Evolutionary conservation across 2,797 vertebrate species (phyloP).

Genomic region (Sylvilagus floridanus): DNA sequence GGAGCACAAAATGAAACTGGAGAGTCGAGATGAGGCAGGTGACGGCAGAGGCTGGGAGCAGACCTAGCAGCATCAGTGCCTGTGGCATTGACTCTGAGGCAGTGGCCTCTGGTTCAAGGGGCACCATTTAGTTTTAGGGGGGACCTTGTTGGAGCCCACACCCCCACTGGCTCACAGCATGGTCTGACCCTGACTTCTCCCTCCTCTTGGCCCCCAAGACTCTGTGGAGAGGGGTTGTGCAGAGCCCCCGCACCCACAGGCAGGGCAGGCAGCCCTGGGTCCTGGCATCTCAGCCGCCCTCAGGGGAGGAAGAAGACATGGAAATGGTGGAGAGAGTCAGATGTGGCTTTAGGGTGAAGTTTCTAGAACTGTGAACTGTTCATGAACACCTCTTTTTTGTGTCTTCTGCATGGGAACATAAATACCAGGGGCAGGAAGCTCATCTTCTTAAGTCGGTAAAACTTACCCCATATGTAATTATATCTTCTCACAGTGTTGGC

Average conservation of each 20-base stretch:
- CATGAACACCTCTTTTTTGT: neutral
- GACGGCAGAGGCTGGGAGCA: neutral
- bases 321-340: conserved; percentile 7
- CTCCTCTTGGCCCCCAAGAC: neutral
- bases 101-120: neutral
- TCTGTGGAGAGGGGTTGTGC: neutral
- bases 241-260: neutral
- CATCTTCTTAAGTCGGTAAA: conserved; percentile 68
- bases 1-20: neutral
- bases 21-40: neutral
- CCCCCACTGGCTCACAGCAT: neutral
- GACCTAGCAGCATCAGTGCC: too few relatives aligned
- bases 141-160: neutral
- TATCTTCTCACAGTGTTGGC: conserved; percentile 74
- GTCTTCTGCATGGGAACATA: conserved; percentile 54
- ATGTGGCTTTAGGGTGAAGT: neutral
- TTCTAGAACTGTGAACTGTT: conserved; percentile 16
- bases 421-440: conserved; percentile 72
- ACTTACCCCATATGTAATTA: conserved; percentile 60
- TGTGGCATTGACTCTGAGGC: too few relatives aligned
- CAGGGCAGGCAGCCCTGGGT: neutral
- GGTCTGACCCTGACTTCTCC: neutral
- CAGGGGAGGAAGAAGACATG: neutral
- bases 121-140: neutral
- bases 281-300: neutral